Evolutionary conservation across 2,113 vertebrate species (phyloP), one percentile per base, ranked within the genome.

Genomic region (Paramisgurnus dabryanus): DNA sequence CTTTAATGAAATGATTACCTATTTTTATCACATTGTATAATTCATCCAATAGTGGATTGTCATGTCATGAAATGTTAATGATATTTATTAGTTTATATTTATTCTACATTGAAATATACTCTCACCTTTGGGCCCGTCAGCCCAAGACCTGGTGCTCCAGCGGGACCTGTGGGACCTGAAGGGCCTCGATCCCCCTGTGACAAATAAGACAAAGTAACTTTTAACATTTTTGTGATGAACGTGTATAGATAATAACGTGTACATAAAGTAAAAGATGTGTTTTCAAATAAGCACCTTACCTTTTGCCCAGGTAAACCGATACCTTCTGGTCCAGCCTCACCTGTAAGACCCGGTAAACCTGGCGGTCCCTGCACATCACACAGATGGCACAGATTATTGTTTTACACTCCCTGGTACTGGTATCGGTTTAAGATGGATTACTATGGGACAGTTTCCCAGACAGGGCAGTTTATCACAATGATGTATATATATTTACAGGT

Each of bases 301-400:
- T 97, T 98, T 81, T 90, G 86, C 84, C 96, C 95, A 53, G 94
- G 89, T 86, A 96, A 93, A 80, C 95, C 95, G 34, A 87, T 2
- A 0, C 94, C 94, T 76, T 88, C 94, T 81, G 88, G 83, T 65
- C 94, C 96, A 22, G 57, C 50, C 79, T 95, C 93, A 87, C 96
- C 95, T 0, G 79, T 80, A 61, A 87, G 87, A 11, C 95, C 96
- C 55, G 87, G 85, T 73, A 87, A 79, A 69, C 95, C 96, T 0
- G 83, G 89, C 66, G 87, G 86, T 53, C 96, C 95, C 95, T 98
- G 41, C 22, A 40, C 8, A 75, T 78, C 2, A 78, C 27, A 34
- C 27, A 34, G 27, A 34, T 34, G 27, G 27, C 27, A 34, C 27
- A 34, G 27, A 34, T 34, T 34, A 34, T 34, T 34, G 27, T 34